A percentile compares a stretch with the other conserved stretches of the same genome.
phyloP scores from a whole-genome alignment of 2,888 invertebrate species.

The Drosophila maculinotata region DNA sequence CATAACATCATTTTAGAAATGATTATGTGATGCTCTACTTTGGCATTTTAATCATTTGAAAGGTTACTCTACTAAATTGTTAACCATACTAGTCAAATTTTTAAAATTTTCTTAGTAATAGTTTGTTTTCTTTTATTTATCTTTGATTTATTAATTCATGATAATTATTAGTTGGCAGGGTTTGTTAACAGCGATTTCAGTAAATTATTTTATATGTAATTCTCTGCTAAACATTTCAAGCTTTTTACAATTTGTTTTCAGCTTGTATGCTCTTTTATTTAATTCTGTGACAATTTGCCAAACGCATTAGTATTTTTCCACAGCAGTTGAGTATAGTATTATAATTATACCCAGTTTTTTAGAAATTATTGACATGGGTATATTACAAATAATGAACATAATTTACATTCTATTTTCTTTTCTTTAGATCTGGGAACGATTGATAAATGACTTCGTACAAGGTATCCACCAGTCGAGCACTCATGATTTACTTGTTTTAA shows the following conservation, averaged over 20 bases:
- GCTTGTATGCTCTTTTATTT: constrained; percentile 28
- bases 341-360: neutral
- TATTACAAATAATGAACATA: no score
- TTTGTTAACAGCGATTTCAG: no score
- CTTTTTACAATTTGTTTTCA: constrained; percentile 41
- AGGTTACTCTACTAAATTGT: no score
- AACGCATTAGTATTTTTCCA: constrained; percentile 17
- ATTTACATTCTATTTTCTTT: no score
- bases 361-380: neutral
- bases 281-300: constrained; percentile 33
- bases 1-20: neutral
- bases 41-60: neutral
- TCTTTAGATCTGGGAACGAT: no score
- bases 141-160: no score
- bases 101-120: no score
- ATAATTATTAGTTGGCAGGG: no score
- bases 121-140: no score
- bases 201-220: constrained; percentile 11
- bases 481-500: neutral
- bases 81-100: neutral
- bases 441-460: no score
- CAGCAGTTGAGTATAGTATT: neutral
- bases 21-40: constrained; percentile 17
- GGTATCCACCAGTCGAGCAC: neutral
- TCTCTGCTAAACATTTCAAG: constrained; percentile 31